Evolutionary conservation across 2,797 vertebrate species (phyloP).

Genomic region (Alfaro cultratus): DNA sequence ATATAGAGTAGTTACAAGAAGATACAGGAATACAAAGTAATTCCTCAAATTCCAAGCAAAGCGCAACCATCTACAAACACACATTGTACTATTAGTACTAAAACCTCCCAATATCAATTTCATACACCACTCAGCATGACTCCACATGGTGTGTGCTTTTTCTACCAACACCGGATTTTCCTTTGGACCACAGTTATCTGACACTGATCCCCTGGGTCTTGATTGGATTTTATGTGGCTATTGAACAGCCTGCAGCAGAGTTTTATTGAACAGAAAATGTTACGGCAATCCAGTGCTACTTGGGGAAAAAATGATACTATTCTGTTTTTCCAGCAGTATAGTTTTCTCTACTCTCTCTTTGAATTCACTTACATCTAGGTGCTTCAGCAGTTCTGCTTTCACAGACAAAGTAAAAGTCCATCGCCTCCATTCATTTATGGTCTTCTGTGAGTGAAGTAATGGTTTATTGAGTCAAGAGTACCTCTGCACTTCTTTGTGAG

Average conservation of each 20-base stretch:
- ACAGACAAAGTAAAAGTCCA: conserved; percentile 24
- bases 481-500: conserved; percentile 10
- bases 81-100: neutral
- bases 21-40: neutral
- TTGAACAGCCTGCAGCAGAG: conserved; percentile 49
- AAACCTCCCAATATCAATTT: conserved; percentile 28
- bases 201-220: conserved; percentile 64
- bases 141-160: conserved; percentile 19
- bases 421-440: conserved; percentile 1
- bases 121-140: conserved; percentile 15
- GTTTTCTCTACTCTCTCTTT: conserved; percentile 29
- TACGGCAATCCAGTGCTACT: conserved; percentile 50
- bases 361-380: conserved; percentile 18
- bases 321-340: conserved; percentile 26
- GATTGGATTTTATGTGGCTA: conserved; percentile 74
- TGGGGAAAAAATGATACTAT: conserved; percentile 30
- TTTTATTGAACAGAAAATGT: conserved; percentile 70
- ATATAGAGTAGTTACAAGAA: neutral
- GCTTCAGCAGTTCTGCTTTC: conserved; percentile 25
- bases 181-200: conserved; percentile 41
- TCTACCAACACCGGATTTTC: conserved; percentile 28
- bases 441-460: conserved; percentile 28
- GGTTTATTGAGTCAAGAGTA: conserved; percentile 33
- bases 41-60: conserved; percentile 2
- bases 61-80: conserved; percentile 7